Evolutionary conservation across 2,888 invertebrate species (phyloP).

Genomic region (Achlya flavicornis): DNA sequence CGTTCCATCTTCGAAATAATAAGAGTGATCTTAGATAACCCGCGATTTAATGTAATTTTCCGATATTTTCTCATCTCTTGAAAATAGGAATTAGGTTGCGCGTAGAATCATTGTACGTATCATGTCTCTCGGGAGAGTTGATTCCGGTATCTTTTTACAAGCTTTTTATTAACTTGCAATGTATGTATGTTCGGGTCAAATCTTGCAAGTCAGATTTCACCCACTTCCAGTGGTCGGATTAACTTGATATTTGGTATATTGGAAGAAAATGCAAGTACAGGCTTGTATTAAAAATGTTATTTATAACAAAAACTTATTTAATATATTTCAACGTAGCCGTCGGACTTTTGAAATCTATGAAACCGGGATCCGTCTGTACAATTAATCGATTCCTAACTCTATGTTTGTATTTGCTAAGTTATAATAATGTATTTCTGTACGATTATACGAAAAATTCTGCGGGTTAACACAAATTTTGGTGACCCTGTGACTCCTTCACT

Average conservation of each 20-base stretch:
- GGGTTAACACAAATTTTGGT: too few species aligned
- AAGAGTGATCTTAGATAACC: conserved; percentile 65
- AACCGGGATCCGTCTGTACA: conserved; percentile 40
- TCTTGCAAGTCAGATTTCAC: too few species aligned
- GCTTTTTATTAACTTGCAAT: too few species aligned
- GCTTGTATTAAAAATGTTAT: too few species aligned
- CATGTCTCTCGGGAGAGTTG: conserved; percentile 38
- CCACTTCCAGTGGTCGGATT: too few species aligned
- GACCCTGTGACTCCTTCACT: too few species aligned
- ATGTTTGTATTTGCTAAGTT: conserved; percentile 21
- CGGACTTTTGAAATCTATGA: conserved; percentile 29
- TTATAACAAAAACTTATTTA: too few species aligned
- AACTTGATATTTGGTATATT: too few species aligned
- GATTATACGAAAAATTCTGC: too few species aligned
- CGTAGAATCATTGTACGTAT: conserved; percentile 51
- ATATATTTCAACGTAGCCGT: conserved; percentile 39
- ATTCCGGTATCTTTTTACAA: conserved; percentile 21
- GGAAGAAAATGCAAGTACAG: too few species aligned
- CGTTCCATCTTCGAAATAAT: conserved; percentile 65
- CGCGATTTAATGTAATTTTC: conserved; percentile 65
- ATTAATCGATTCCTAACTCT: conserved; percentile 38
- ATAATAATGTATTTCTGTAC: too few species aligned
- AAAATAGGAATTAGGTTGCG: conserved; percentile 60
- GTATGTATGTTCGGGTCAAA: too few species aligned
- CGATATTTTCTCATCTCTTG: conserved; percentile 59